Conservation (phyloP, 2,797 vertebrate species). For the Bryconaethiops microstoma region DNA sequence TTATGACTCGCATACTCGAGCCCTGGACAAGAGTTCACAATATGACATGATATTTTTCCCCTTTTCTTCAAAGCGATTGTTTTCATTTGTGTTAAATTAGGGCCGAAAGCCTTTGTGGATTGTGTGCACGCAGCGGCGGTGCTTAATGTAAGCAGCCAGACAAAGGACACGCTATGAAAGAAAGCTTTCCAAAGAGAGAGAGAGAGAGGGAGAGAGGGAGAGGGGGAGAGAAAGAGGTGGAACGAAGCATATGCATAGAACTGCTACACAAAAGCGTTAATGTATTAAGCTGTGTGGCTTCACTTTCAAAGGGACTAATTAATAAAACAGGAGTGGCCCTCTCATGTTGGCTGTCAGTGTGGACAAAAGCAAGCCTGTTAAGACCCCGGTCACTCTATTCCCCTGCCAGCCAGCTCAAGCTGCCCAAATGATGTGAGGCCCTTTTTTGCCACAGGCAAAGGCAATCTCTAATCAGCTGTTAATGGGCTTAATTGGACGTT, state of each 20-base stretch:
- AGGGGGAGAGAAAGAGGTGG: slow-evolving; percentile 12
- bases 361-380: slow-evolving; percentile 63
- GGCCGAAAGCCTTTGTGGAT: slow-evolving; percentile 46
- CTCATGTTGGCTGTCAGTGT: slow-evolving; percentile 59
- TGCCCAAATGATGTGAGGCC: slow-evolving; percentile 59
- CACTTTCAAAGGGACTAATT: slow-evolving; percentile 65
- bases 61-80: slow-evolving; percentile 45
- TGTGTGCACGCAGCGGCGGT: slow-evolving; percentile 32
- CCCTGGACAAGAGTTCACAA: slow-evolving; percentile 29
- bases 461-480: slow-evolving; percentile 80
- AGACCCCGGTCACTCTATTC: slow-evolving; percentile 54
- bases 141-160: slow-evolving; percentile 52
- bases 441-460: slow-evolving; percentile 67
- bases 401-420: slow-evolving; percentile 55
- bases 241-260: slow-evolving; percentile 37
- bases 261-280: slow-evolving; percentile 54
- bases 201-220: slow-evolving; percentile 17
- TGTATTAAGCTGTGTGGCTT: slow-evolving; percentile 58
- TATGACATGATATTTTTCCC: slow-evolving; percentile 44
- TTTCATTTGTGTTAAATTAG: slow-evolving; percentile 58
- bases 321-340: slow-evolving; percentile 58
- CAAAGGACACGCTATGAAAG: slow-evolving; percentile 58
- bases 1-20: slow-evolving; percentile 40
- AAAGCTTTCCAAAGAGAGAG: slow-evolving; percentile 27
- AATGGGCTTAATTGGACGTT: slow-evolving; percentile 86